phyloP scores from a whole-genome alignment of 2,888 invertebrate species.

The Hemaris fuciformis region DNA sequence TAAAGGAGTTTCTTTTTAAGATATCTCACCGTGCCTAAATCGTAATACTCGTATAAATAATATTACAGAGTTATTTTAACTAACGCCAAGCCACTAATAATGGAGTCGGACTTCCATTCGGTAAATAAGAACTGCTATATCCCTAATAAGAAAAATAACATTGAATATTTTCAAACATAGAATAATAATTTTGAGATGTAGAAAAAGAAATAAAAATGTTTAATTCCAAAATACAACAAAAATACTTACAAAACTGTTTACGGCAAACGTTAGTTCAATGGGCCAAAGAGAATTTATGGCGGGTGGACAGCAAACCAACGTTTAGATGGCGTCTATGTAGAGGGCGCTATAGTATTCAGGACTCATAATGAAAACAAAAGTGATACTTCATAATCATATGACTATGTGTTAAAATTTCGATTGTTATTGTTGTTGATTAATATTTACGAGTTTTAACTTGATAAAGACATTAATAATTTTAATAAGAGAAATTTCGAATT shows the following conservation, averaged over 20 bases:
- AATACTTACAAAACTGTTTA: constrained; percentile 74
- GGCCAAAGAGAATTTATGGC: constrained; percentile 70
- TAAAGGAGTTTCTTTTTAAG: neutral
- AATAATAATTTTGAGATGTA: neutral
- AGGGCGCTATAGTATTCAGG: constrained; percentile 54
- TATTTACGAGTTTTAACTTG: too few species aligned
- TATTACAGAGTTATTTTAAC: constrained; percentile 17
- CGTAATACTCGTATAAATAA: neutral
- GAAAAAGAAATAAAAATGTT: constrained; percentile 16
- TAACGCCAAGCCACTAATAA: constrained; percentile 55
- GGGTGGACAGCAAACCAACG: constrained; percentile 56
- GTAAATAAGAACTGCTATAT: constrained; percentile 15
- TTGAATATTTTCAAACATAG: neutral
- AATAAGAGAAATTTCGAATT: too few species aligned
- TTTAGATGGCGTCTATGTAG: constrained; percentile 72
- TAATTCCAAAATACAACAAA: constrained; percentile 31
- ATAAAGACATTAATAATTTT: too few species aligned
- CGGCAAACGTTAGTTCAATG: constrained; percentile 61
- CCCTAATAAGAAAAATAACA: neutral
- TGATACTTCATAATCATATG: neutral
- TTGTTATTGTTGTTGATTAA: too few species aligned
- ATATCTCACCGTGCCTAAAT: too few species aligned
- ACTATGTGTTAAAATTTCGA: neutral
- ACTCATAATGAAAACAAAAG: neutral
- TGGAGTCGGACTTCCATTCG: constrained; percentile 61